Evolutionary conservation across 2,888 invertebrate species (phyloP).

Genomic region (Hydrotaea diabolus): DNA sequence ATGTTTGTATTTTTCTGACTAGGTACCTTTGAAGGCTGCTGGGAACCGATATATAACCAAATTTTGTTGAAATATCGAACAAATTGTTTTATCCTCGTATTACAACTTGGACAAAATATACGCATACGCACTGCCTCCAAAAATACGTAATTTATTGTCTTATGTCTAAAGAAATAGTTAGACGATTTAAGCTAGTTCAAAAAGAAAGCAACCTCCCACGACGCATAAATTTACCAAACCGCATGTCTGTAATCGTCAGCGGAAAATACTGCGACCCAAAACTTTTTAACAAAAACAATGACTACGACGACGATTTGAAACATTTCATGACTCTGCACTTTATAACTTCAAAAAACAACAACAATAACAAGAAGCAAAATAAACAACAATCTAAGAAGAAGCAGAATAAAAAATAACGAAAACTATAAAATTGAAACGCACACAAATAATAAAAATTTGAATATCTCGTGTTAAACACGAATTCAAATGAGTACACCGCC

Average conservation of each 20-base stretch:
- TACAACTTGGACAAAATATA: too few species aligned
- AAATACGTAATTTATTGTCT: not conserved
- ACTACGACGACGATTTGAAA: not conserved
- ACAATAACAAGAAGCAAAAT: constrained; percentile 15
- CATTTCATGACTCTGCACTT: not conserved
- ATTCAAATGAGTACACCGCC: constrained; percentile 56
- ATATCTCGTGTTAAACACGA: constrained; percentile 69
- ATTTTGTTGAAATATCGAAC: too few species aligned
- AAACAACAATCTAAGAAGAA: not conserved
- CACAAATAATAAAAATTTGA: constrained; percentile 60
- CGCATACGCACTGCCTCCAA: too few species aligned
- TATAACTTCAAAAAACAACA: not conserved
- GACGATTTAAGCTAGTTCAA: not conserved
- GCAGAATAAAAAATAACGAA: not conserved
- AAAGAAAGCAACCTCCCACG: not conserved
- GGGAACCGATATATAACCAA: too few species aligned
- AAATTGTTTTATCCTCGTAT: too few species aligned
- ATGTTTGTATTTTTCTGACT: too few species aligned
- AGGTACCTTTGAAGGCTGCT: too few species aligned
- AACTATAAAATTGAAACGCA: constrained; percentile 39
- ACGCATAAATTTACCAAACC: not conserved
- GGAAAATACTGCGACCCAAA: not conserved
- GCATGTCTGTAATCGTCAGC: too few species aligned
- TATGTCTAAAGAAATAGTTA: not conserved
- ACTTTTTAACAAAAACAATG: not conserved